Percentiles rank a stretch among this genome's conserved stretches.
Conservation (phyloP, 2,113 vertebrate species). For the Nymphicus hollandicus region DNA sequence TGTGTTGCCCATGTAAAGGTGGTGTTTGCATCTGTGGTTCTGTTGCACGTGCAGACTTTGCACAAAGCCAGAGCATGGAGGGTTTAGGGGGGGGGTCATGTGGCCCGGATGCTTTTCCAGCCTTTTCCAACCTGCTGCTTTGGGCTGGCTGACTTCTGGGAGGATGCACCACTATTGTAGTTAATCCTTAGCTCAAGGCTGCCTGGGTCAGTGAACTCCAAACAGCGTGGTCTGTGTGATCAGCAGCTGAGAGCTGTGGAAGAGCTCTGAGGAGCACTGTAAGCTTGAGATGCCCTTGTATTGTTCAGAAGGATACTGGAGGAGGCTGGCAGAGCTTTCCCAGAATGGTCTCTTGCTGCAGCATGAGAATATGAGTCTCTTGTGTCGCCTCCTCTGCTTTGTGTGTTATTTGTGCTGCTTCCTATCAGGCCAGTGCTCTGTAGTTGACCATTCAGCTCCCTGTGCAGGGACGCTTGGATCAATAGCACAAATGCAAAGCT, state of each 20-base stretch:
- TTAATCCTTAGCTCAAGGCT: neutral
- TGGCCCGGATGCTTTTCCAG: neutral
- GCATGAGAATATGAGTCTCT: neutral
- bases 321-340: neutral
- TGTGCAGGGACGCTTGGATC: neutral
- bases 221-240: neutral
- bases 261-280: neutral
- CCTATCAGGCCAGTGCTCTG: neutral
- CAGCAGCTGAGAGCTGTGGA: neutral
- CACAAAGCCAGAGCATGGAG: neutral
- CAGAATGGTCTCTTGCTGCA: neutral
- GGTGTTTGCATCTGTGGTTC: neutral
- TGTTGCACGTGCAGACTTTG: neutral
- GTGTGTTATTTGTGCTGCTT: neutral
- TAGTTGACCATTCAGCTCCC: neutral
- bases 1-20: neutral
- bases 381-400: neutral
- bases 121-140: neutral
- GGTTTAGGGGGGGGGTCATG: neutral
- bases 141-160: neutral
- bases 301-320: neutral
- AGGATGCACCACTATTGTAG: neutral
- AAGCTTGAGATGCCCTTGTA: neutral
- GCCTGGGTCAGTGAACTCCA: neutral
- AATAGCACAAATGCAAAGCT: neutral